Evolutionary conservation across 2,797 vertebrate genomes (phyloP), one percentile per base, ranked within the genome.

Genomic region (Megaceryle alcyon): DNA sequence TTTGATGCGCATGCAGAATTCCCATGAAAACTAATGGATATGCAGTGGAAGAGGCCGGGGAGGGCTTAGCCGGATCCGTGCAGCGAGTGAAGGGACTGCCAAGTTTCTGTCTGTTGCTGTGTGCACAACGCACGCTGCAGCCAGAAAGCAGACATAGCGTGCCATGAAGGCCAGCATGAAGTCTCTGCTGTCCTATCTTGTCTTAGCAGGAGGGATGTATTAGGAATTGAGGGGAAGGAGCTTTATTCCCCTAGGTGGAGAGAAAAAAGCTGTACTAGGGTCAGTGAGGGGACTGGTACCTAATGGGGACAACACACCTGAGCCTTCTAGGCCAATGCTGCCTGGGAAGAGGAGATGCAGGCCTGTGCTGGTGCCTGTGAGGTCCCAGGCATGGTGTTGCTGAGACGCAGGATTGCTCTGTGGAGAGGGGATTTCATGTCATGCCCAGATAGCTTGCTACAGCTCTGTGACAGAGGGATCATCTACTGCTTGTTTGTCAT

Each of bases 91-190:
- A 65, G 76, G 76, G 29, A 35, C 46, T 96, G 91, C 94, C 91
- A 82, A 76, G 66, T 79, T 91, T 88, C 76, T 95, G 82, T 63
- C 57, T 63, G 65, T 53, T 72, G 83, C 84, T 91, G 86, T 71
- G 71, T 75, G 72, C 68, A 12, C 41, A 85, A 0, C 0, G 2
- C 65, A 11, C 0, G 0, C 64, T 35, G 75, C 71, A 84, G 53
- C 48, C 78, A 61, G 81, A 37, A 69, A 8, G 7, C 78, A 89
- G 88, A 53, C 66, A 48, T 16, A 64, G 78, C 35, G 6, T 89
- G 82, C 88, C 60, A 73, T 0, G 0, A 60, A 51, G 51, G 66
- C 56, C 82, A 41, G 75, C 33, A 1, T 59, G 48, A 65, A 72
- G 39, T 46, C 79, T 73, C 90, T 64, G 49, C 82, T 88, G 75